These are phyloP conservation scores for Spisula solida DNA, from an alignment of 2,888 invertebrate genomes.

Conservation along the genomic window DNA sequence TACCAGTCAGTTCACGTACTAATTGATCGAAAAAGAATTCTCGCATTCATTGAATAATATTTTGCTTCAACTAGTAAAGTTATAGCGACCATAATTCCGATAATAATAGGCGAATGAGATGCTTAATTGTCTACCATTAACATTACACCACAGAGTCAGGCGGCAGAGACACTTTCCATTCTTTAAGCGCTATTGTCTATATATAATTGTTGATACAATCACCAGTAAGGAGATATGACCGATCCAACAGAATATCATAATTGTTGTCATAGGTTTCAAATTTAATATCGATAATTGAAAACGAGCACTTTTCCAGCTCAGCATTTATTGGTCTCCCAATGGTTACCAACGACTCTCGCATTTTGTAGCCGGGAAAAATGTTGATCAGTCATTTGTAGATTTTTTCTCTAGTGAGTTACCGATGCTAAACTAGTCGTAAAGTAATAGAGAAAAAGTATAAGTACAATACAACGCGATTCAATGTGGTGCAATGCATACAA, in stretches of 20 bases:
- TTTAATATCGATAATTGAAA: constrained; percentile 20
- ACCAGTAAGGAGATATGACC: background rate
- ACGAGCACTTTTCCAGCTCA: background rate
- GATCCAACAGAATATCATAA: background rate
- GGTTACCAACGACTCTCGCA: background rate
- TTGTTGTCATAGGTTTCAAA: background rate
- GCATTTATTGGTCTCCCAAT: background rate
- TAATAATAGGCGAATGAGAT: background rate
- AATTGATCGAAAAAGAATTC: background rate
- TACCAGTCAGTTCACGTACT: background rate
- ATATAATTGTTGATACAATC: background rate
- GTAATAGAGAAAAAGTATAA: background rate
- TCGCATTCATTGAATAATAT: background rate
- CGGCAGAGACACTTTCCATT: background rate
- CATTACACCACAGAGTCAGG: background rate
- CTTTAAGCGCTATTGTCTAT: background rate
- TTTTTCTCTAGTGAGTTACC: background rate
- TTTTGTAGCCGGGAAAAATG: background rate
- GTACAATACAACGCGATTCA: background rate
- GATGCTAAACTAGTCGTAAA: background rate
- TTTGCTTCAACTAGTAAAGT: background rate
- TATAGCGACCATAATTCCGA: background rate
- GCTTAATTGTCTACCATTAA: background rate
- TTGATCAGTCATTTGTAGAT: background rate
- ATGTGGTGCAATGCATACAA: background rate